phyloP scores from a whole-genome alignment of 2,888 invertebrate genomes.

The Apeira syringaria region DNA sequence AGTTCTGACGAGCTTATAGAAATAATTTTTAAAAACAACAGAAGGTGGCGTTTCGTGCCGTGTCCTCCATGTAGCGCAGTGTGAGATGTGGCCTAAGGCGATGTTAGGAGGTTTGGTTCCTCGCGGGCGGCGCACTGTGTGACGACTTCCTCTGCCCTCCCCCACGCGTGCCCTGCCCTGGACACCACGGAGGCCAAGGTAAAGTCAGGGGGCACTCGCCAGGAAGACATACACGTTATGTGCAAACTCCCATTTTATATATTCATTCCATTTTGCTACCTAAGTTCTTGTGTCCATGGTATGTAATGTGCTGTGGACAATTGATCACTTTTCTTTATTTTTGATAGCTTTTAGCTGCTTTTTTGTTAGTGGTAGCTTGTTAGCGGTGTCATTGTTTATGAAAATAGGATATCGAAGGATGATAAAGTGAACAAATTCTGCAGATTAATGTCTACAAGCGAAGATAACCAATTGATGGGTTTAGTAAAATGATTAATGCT shows the following conservation, averaged over 20 bases:
- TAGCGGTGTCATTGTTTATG: slow-evolving; percentile 62
- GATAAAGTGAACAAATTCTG: not conserved
- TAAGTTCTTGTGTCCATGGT: slow-evolving; percentile 41
- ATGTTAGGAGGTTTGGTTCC: slow-evolving; percentile 69
- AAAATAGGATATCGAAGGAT: slow-evolving; percentile 10
- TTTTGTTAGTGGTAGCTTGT: slow-evolving; percentile 58
- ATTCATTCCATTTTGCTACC: slow-evolving; percentile 49
- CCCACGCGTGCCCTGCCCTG: slow-evolving; percentile 38
- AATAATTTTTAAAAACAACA: slow-evolving; percentile 81
- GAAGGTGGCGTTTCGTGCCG: slow-evolving; percentile 79
- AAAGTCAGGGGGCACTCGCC: slow-evolving; percentile 74
- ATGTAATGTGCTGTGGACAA: slow-evolving; percentile 37
- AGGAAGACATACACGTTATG: slow-evolving; percentile 70
- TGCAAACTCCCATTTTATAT: slow-evolving; percentile 71
- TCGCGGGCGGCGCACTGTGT: slow-evolving; percentile 41
- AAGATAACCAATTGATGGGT: no score
- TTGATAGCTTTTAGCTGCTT: slow-evolving; percentile 40
- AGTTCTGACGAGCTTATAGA: slow-evolving; percentile 70
- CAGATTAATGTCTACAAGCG: no score
- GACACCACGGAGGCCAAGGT: slow-evolving; percentile 57
- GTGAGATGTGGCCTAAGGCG: slow-evolving; percentile 79
- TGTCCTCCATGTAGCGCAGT: slow-evolving; percentile 77
- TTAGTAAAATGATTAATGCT: no score
- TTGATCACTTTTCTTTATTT: slow-evolving; percentile 34
- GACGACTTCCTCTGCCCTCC: slow-evolving; percentile 37